Evolutionary conservation across 2,888 invertebrate genomes (phyloP).

Genomic region (Eupithecia centaureata): DNA sequence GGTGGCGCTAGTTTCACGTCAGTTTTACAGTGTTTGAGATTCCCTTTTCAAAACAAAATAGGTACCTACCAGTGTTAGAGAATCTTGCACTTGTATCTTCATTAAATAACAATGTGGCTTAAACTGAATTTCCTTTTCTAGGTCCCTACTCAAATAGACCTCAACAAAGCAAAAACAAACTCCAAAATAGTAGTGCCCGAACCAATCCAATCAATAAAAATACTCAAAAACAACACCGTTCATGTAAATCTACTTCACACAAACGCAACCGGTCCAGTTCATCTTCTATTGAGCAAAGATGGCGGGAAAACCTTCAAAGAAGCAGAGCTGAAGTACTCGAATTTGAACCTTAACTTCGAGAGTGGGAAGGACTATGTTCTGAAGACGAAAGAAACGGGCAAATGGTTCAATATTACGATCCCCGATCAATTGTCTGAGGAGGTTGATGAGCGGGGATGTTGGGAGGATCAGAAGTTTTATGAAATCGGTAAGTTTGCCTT

Average conservation of each 20-base stretch:
- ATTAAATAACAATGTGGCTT: no score
- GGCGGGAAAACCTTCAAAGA: conserved; percentile 70
- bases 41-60: no score
- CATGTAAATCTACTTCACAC: conserved; percentile 74
- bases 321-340: conserved; percentile 69
- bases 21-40: no score
- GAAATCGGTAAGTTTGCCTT: conserved; percentile 64
- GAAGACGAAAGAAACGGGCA: conserved; percentile 78
- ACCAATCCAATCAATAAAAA: conserved; percentile 77
- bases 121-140: no score
- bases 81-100: no score
- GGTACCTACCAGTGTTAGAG: no score
- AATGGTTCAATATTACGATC: conserved; percentile 77
- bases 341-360: conserved; percentile 72
- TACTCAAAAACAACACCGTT: conserved; percentile 76
- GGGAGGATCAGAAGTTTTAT: conserved; percentile 70
- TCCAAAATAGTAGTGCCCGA: conserved; percentile 65
- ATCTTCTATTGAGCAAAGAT: conserved; percentile 71
- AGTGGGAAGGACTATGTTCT: conserved; percentile 76
- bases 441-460: conserved; percentile 56
- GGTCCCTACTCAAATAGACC: conserved; percentile 52
- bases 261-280: conserved; percentile 70
- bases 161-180: conserved; percentile 49
- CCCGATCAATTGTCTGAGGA: neutral
- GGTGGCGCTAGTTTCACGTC: no score